Conservation (phyloP, 2,888 invertebrate genomes). For the Apomyelois bistriatella region DNA sequence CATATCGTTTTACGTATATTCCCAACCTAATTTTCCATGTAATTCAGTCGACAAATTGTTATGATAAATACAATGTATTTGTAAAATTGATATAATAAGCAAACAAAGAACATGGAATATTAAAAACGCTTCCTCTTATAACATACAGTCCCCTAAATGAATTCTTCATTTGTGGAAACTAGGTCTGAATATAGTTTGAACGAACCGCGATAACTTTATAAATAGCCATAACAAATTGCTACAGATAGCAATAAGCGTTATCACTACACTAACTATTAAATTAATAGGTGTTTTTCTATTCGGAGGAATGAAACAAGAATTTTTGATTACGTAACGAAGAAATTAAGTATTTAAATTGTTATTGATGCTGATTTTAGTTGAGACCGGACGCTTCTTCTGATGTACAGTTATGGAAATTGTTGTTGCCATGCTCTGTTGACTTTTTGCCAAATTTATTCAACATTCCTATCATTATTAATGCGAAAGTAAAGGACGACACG, state of each 20-base stretch:
- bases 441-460: slow-evolving; percentile 2
- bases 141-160: slow-evolving; percentile 31
- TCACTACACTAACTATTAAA: slow-evolving; percentile 38
- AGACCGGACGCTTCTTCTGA: background rate
- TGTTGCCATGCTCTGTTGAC: background rate
- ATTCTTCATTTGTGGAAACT: slow-evolving; percentile 46
- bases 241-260: slow-evolving; percentile 33
- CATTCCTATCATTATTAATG: background rate
- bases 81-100: too few species aligned
- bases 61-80: too few species aligned
- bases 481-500: too few species aligned
- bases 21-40: too few species aligned
- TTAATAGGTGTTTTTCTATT: slow-evolving; percentile 19
- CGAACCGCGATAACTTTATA: slow-evolving; percentile 35
- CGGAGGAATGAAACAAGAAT: slow-evolving; percentile 9
- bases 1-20: too few species aligned
- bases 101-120: background rate
- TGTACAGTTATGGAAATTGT: background rate
- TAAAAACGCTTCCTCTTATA: slow-evolving; percentile 21
- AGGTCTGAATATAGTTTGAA: slow-evolving; percentile 39
- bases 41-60: too few species aligned
- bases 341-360: slow-evolving; percentile 3
- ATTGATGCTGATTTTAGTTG: slow-evolving; percentile 5
- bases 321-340: slow-evolving; percentile 5
- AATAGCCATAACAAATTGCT: slow-evolving; percentile 56